Conservation (phyloP, 1,140 invertebrate species). For the Temnothorax longispinosus region DNA sequence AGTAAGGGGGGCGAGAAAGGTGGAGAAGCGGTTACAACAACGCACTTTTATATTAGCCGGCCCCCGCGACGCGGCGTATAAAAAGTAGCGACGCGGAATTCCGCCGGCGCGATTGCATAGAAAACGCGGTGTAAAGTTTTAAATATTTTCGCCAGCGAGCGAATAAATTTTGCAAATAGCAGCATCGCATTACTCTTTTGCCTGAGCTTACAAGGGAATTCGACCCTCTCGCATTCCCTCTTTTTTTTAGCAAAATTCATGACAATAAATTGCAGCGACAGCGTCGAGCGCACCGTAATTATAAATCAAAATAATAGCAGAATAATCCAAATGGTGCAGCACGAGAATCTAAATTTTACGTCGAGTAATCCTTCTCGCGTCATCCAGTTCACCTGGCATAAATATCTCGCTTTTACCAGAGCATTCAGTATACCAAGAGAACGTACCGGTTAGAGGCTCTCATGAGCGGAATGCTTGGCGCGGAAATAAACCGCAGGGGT, state of each 20-base stretch:
- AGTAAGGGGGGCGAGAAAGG: too few species aligned
- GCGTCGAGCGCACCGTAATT: background rate
- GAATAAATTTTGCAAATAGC: background rate
- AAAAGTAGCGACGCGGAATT: conserved; percentile 37
- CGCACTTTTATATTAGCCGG: conserved; percentile 9
- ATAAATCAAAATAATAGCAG: background rate
- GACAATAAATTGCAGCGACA: background rate
- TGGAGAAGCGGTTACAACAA: conserved; percentile 4
- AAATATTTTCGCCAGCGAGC: conserved; percentile 29
- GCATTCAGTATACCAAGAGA: background rate
- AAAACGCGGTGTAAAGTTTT: conserved; percentile 24
- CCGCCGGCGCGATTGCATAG: conserved; percentile 30
- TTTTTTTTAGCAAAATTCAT: background rate
- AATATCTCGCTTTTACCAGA: background rate
- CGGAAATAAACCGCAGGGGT: conserved; percentile 44
- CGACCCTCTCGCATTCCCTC: background rate
- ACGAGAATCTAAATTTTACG: background rate
- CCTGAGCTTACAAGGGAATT: background rate
- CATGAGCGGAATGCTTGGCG: conserved; percentile 27
- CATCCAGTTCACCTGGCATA: background rate
- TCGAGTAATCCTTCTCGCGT: background rate
- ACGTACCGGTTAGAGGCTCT: conserved; percentile 13
- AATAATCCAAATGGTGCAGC: background rate
- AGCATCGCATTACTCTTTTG: background rate
- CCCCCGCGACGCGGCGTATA: background rate